phyloP scores from a whole-genome alignment of 2,888 invertebrate genomes.

The Ennomos erosarius region DNA sequence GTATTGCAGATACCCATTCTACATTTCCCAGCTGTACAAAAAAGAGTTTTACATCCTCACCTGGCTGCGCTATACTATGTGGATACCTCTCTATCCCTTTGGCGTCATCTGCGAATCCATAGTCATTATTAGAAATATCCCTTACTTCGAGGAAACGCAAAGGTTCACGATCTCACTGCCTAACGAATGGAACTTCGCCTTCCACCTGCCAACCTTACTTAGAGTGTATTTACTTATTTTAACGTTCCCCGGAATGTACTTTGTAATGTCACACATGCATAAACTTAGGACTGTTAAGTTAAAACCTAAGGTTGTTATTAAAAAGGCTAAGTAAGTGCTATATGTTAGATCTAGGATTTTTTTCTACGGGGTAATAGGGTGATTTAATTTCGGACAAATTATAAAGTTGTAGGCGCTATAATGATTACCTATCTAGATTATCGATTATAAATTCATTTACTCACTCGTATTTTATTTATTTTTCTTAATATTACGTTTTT shows the following conservation, averaged over 20 bases:
- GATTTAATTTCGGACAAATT: too few species aligned
- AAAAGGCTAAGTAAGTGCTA: constrained; percentile 67
- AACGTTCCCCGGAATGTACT: constrained; percentile 90
- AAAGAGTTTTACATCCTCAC: constrained; percentile 90
- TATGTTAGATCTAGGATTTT: too few species aligned
- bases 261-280: constrained; percentile 94
- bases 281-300: constrained; percentile 89
- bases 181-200: constrained; percentile 93
- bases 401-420: too few species aligned
- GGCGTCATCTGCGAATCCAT: constrained; percentile 95
- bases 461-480: too few species aligned
- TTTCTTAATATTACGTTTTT: too few species aligned
- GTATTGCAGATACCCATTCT: constrained; percentile 94
- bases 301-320: constrained; percentile 75
- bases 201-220: constrained; percentile 93
- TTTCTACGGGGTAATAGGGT: too few species aligned
- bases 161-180: constrained; percentile 91
- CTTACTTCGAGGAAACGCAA: constrained; percentile 94
- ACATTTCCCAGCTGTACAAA: constrained; percentile 92
- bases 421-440: too few species aligned
- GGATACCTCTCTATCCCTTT: constrained; percentile 97
- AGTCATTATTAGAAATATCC: constrained; percentile 92
- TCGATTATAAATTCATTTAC: too few species aligned
- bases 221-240: constrained; percentile 91
- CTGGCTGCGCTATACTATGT: constrained; percentile 96